Percentiles rank a stretch among this genome's conserved stretches.
Conservation (phyloP, 2,113 vertebrate genomes). For the Pithys albifrons region DNA sequence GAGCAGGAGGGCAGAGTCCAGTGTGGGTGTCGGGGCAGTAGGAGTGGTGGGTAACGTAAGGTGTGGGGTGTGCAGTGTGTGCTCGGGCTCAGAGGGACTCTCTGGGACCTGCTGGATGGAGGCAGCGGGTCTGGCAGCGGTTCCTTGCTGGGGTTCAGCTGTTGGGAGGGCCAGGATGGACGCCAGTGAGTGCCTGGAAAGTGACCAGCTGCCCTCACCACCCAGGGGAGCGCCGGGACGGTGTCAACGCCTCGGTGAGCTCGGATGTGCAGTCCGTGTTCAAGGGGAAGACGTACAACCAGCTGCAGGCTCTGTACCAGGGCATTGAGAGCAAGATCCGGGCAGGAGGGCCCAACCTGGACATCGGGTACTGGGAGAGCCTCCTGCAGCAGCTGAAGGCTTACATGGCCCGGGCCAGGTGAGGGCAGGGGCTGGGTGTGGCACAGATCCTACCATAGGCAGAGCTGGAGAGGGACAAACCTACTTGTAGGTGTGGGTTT, state of each 20-base stretch:
- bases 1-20: neutral
- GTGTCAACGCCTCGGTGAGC: slow-evolving; percentile 94
- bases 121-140: neutral
- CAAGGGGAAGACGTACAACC: slow-evolving; percentile 97
- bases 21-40: no score
- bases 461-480: neutral
- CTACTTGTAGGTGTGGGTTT: accelerated
- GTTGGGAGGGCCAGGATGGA: accelerated
- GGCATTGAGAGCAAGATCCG: slow-evolving; percentile 93
- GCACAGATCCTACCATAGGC: accelerated
- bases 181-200: accelerated
- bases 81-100: neutral
- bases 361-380: slow-evolving; percentile 98
- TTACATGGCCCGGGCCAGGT: slow-evolving; percentile 96
- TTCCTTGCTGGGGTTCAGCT: neutral
- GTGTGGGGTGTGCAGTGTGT: accelerated
- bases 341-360: slow-evolving; percentile 91
- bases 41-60: neutral
- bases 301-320: slow-evolving; percentile 91
- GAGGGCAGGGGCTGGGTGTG: neutral
- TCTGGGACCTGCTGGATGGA: neutral
- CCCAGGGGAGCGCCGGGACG: slow-evolving; percentile 92
- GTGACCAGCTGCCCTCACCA: accelerated
- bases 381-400: slow-evolving; percentile 93
- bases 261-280: slow-evolving; percentile 93